Base-by-base conservation (phyloP, 2,888 invertebrate species). In the Poecilus cupreus region DNA sequence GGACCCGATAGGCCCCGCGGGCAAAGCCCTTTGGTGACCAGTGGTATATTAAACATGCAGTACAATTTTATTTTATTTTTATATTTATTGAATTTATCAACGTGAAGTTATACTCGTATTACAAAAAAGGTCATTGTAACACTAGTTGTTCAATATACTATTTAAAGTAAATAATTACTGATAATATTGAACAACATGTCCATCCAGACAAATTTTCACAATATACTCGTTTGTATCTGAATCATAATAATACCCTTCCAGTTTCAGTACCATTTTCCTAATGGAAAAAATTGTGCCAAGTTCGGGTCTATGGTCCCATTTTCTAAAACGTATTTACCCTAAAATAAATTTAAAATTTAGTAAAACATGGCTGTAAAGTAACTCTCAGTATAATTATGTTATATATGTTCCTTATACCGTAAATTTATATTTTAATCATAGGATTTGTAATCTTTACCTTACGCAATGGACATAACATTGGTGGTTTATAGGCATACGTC, bases 211-310 rank as follows among this genome's bases (percentile, higher is more conserved):
- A 13, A 64, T 0, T 13, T 2, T 64, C 2, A 32, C 3, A n/a
- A 64, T 13, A 37, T 24, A 64, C 13, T 64, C 64, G 4, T 64
- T 32, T 3, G 13, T 16, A 8, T 32, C 32, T 32, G 32, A 1
- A 8, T 32, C 32, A 16, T 8, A 64, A 1, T 32, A 0, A 1
- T 16, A 1, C 32, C n/a, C 13, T 32, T 64, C 18, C 6, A 64
- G 0, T 64, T 64, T 64, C 64, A 64, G 32, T 64, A 64, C 26
- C 37, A 64, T n/a, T 32, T 64, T 32, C 32, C 64, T n/a, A 64
- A 8, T 1, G 64, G 64, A 24, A 64, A 64, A 32, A 64, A 64
- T 26, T 13, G 16, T 8, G 8, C 4, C 16, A 64, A 13, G 6
- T 64, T 32, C 1, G 64, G 64, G 13, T 64, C 32, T 2, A 13